Percentiles rank a stretch among this genome's conserved stretches.
These are phyloP conservation scores for Trimorus sp. DNA, from an alignment of 2,888 invertebrate genomes.

Conservation along the genomic window DNA sequence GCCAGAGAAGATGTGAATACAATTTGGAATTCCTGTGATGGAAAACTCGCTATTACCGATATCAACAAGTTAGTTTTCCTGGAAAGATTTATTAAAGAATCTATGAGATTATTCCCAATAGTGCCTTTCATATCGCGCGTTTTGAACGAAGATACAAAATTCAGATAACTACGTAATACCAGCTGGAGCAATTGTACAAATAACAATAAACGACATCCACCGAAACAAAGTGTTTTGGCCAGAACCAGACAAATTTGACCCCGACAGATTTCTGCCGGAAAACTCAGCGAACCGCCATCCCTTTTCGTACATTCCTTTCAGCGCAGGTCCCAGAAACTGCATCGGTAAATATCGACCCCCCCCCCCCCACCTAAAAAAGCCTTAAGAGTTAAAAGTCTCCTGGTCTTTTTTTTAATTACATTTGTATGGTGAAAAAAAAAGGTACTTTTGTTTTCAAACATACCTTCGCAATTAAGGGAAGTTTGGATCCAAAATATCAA, in stretches of 20 bases:
- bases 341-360: no score
- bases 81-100: constrained; percentile 87
- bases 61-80: constrained; percentile 86
- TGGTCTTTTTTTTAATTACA: no score
- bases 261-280: no score
- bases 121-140: constrained; percentile 85
- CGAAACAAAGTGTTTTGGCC: constrained; percentile 84
- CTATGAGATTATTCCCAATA: constrained; percentile 86
- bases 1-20: constrained; percentile 74
- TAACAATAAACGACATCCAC: constrained; percentile 86
- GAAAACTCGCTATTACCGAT: constrained; percentile 83
- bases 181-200: constrained; percentile 76
- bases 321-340: constrained; percentile 21
- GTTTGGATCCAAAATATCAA: no score
- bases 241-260: constrained; percentile 80
- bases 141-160: constrained; percentile 83
- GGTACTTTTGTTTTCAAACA: no score
- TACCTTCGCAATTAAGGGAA: no score
- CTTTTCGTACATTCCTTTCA: no score
- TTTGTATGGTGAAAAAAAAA: no score
- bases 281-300: no score
- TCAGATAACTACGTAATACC: constrained; percentile 63
- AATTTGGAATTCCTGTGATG: constrained; percentile 82
- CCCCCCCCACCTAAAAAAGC: no score
- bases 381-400: no score